Evolutionary conservation across 2,888 invertebrate genomes (phyloP), one percentile per base, ranked within the genome.

Genomic region (Petrolisthes cinctipes): DNA sequence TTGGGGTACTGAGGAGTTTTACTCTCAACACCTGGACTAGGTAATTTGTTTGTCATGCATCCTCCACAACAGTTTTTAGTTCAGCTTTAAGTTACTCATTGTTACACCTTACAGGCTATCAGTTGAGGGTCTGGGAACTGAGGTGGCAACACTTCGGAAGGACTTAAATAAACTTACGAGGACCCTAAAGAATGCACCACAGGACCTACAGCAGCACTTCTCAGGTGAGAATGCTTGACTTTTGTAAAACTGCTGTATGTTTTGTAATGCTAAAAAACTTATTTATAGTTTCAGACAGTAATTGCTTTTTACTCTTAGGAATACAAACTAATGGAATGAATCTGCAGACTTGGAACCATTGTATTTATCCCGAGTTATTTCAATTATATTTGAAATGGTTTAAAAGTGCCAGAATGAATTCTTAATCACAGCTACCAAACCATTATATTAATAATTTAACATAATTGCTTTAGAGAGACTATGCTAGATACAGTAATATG

Each of bases 161-260:
- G 78, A 79, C 20, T 17, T 83, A 7, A 83, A 56, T 4, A 76
- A 20, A 51, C 66, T 83, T 3, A 71, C 79, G 23, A 80, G 78
- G 14, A 84, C 79, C 23, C 75, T 88, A 53, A 37, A 84, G 23
- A 73, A 73, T 56, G 87, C 87, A 51, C 87, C 87, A 4, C 51
- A 71, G 37, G 83, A 87, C 56, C 53, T 87, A 7, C 54, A 79
- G 37, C 56, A 83, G 56, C 68, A 53, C 54, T 87, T 87, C 71
- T 53, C 61, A 66, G 82, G 85, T 88, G 81, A 54, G 57, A 20
- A 75, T 82, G 54, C 37, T 37, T 37, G 37, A 37, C 2, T 37
- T 37, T 37, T 37, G 37, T 37, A 37, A 37, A 37, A 37, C 37
- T 2, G 37, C 37, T 37, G 37, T n/a, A n/a, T n/a, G n/a, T n/a